A percentile compares a stretch with the other conserved stretches of the same genome.
These are phyloP conservation scores for Sylvicapra grimmia DNA, from an alignment of 2,113 vertebrate species.

Conservation along the genomic window DNA sequence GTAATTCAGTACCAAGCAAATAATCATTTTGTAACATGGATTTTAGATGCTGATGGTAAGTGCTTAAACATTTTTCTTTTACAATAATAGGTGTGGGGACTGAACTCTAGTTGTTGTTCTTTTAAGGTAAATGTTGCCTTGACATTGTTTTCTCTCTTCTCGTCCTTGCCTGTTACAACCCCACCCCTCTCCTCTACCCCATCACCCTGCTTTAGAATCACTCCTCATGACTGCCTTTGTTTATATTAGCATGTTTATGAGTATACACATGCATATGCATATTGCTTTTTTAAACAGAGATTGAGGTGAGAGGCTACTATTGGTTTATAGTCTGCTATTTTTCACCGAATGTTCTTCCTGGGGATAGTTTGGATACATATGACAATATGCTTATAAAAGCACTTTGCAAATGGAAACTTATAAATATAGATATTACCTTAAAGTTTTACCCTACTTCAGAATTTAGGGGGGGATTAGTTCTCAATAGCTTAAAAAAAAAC, in stretches of 20 bases:
- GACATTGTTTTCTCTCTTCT: background rate
- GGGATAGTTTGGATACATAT: background rate
- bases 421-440: background rate
- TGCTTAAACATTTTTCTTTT: slow-evolving; percentile 35
- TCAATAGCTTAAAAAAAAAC: background rate
- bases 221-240: background rate
- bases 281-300: background rate
- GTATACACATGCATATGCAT: background rate
- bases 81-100: background rate
- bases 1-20: slow-evolving; percentile 85
- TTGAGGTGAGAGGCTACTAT: background rate
- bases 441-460: background rate
- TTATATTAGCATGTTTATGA: background rate
- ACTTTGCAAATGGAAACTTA: background rate
- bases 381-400: background rate
- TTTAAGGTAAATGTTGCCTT: background rate
- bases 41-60: slow-evolving; percentile 84
- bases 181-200: too few relatives aligned
- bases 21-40: slow-evolving; percentile 92
- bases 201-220: background rate
- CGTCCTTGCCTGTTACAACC: background rate
- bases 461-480: background rate
- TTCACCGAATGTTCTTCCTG: background rate
- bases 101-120: background rate
- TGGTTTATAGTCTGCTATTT: slow-evolving; percentile 1